phyloP scores from a whole-genome alignment of 2,888 invertebrate species.

The Tigriopus californicus region DNA sequence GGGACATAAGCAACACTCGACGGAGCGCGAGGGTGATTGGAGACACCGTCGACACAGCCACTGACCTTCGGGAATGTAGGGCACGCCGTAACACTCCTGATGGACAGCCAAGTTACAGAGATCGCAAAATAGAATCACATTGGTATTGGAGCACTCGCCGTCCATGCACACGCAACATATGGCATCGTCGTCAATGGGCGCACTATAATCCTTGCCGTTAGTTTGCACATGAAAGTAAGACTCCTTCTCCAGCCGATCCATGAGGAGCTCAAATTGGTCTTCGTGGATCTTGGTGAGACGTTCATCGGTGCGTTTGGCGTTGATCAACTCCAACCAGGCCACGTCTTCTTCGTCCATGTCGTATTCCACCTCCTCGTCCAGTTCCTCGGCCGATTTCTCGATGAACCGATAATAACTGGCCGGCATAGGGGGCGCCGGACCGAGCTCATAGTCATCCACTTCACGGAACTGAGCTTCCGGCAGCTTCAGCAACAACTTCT shows the following conservation, averaged over 20 bases:
- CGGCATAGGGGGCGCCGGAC: constrained; percentile 62
- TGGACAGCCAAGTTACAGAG: constrained; percentile 99
- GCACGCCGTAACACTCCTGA: constrained; percentile 96
- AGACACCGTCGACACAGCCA: constrained; percentile 92
- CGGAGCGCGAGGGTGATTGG: constrained; percentile 84
- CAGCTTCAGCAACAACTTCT: constrained; percentile 29
- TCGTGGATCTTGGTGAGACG: constrained; percentile 57
- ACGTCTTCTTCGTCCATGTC: constrained; percentile 97
- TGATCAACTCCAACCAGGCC: constrained; percentile 75
- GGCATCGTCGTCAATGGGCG: constrained; percentile 87
- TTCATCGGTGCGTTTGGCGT: constrained; percentile 47
- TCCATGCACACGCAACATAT: constrained; percentile 98
- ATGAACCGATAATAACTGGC: constrained; percentile 76
- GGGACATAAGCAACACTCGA: constrained; percentile 93
- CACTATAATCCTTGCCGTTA: constrained; percentile 34
- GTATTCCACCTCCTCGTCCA: constrained; percentile 83
- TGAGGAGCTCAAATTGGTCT: constrained; percentile 77
- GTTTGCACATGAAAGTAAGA: constrained; percentile 64
- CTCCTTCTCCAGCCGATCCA: constrained; percentile 95
- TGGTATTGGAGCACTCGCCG: constrained; percentile 94
- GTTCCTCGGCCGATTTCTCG: constrained; percentile 78
- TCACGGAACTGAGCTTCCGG: constrained; percentile 50
- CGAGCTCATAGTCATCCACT: constrained; percentile 55
- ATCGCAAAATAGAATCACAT: constrained; percentile 96
- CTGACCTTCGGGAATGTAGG: constrained; percentile 90